phyloP scores from a whole-genome alignment of 2,113 vertebrate species.

The Pandion haliaetus region DNA sequence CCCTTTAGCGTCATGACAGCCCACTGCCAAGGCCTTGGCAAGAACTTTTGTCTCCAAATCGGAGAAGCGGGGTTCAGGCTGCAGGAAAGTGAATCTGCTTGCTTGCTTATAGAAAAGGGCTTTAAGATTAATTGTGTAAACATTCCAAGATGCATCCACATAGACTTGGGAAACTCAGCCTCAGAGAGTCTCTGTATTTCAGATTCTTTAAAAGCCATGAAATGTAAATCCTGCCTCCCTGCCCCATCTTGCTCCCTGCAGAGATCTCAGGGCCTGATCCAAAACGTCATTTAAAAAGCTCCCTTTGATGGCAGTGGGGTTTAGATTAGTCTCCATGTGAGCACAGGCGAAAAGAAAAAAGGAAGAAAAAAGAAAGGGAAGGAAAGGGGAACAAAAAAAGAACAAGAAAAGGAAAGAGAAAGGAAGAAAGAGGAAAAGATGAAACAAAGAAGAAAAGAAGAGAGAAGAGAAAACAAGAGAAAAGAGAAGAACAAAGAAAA shows the following conservation, averaged over 20 bases:
- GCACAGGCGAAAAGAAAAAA: not conserved
- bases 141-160: not conserved
- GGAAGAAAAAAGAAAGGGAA: not conserved
- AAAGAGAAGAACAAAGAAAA: fast-evolving
- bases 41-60: not conserved
- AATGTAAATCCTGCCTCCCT: not conserved
- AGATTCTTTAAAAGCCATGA: not conserved
- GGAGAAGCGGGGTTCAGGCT: not conserved
- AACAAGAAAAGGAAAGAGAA: not conserved
- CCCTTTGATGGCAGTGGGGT: not conserved
- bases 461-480: fast-evolving
- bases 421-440: not conserved
- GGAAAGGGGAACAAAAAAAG: too few relatives aligned
- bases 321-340: not conserved
- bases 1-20: not conserved
- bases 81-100: not conserved
- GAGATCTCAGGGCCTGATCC: not conserved
- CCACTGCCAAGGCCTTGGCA: not conserved
- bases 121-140: not conserved
- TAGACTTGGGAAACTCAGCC: not conserved
- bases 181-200: not conserved
- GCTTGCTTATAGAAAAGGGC: not conserved
- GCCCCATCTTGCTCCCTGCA: not conserved
- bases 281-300: not conserved
- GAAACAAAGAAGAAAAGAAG: too few relatives aligned